A percentile compares a stretch with the other conserved stretches of the same genome.
phyloP scores from a whole-genome alignment of 2,113 vertebrate species.

The Apteryx mantelli region DNA sequence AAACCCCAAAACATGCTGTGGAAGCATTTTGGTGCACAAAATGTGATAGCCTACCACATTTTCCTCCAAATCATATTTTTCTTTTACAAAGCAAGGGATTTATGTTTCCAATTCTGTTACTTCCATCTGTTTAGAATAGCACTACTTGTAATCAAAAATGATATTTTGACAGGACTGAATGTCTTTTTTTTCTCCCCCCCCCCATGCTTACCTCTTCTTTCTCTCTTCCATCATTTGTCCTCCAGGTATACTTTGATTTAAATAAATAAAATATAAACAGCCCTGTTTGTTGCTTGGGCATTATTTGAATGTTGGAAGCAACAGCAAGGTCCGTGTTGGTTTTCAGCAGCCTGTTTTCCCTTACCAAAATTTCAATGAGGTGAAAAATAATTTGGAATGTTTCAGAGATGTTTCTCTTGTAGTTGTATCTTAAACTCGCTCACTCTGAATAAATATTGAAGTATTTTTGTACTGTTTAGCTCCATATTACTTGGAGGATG shows the following conservation, averaged over 20 bases:
- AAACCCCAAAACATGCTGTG: background rate
- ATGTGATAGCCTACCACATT: background rate
- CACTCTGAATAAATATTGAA: background rate
- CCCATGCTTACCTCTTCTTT: background rate
- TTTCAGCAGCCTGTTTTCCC: background rate
- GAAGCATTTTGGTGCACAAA: background rate
- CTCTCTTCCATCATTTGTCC: background rate
- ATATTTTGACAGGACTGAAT: background rate
- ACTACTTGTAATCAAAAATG: background rate
- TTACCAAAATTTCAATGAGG: background rate
- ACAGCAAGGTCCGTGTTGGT: background rate
- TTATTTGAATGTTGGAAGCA: background rate
- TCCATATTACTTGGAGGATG: background rate
- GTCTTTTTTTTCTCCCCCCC: too few relatives aligned
- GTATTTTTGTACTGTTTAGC: background rate
- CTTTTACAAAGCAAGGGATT: background rate
- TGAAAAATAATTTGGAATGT: background rate
- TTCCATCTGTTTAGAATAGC: background rate
- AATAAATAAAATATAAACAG: background rate
- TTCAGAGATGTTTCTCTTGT: background rate
- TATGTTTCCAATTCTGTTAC: background rate
- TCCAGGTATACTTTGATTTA: background rate
- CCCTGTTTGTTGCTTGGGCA: background rate
- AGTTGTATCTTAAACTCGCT: background rate
- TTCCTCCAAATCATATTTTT: background rate